phyloP scores from a whole-genome alignment of 2,113 vertebrate genomes.

The Ophiodon elongatus region DNA sequence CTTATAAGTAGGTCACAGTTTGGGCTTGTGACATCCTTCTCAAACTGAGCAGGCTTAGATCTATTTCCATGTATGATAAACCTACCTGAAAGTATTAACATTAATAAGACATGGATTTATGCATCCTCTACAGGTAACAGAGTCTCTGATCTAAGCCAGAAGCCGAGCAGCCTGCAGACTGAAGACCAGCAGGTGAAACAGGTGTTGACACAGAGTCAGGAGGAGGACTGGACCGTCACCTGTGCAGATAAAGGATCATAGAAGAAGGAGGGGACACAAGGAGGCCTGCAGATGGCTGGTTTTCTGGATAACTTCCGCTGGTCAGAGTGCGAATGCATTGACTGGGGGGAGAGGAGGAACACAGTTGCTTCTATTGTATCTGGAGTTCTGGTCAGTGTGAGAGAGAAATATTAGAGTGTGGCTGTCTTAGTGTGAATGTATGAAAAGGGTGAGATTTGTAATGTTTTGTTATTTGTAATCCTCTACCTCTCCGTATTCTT shows the following conservation, averaged over 20 bases:
- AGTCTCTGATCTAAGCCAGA: not conserved
- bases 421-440: not conserved
- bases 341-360: constrained; percentile 93
- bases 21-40: not conserved
- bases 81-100: no score
- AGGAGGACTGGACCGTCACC: not conserved
- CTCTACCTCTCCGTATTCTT: not conserved
- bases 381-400: constrained; percentile 88
- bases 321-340: constrained; percentile 93
- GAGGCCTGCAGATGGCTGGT: constrained; percentile 86
- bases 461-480: not conserved
- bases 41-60: not conserved
- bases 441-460: not conserved
- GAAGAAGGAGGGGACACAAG: no score
- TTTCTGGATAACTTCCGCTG: constrained; percentile 94
- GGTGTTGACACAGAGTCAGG: not conserved
- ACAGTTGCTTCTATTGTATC: constrained; percentile 88
- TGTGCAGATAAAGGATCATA: not conserved
- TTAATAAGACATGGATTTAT: not conserved
- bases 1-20: no score
- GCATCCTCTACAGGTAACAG: not conserved
- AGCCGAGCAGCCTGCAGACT: constrained; percentile 1
- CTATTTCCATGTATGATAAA: not conserved
- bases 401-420: not conserved
- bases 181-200: not conserved